Evolutionary conservation across 2,888 invertebrate genomes (phyloP), one percentile per base, ranked within the genome.

Genomic region (Cephus pygmeus): DNA sequence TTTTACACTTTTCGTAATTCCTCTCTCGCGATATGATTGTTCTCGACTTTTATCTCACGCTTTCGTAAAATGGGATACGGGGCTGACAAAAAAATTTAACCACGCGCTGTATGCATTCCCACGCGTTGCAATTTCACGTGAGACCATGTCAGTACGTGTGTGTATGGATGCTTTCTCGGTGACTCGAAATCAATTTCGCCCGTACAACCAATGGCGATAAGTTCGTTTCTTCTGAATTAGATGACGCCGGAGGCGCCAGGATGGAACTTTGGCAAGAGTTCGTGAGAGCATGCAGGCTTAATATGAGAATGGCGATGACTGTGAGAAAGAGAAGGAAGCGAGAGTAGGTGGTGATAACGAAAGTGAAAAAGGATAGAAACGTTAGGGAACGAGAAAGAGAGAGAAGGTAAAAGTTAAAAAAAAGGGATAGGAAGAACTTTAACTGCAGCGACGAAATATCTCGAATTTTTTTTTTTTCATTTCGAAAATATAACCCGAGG

Each of bases 401-500:
- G 68, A 69, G 35, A 35, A 34, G 15, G 73, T n/a, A 6, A 35
- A 69, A 68, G 75, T 31, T 23, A n/a, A 36, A 73, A 34, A 69
- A 34, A 12, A 68, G 11, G 15, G 56, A 68, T 12, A 69, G 15
- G 56, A 77, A 73, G 34, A 36, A 76, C 56, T 77, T 56, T 56
- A 56, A 23, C 9, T 56, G 56, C 23, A 23, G 23, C 56, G 23
- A 23, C 56, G 56, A 56, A 56, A 56, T 56, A 23, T 56, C 9
- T 56, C 9, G 23, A 9, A 9, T 23, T 56, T 56, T 80, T 79
- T 34, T 34, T 11, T 35, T 12, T 79, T 78, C 80, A 79, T 80
- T 79, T 80, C 56, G 73, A 73, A 75, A 79, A 80, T 40, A 75
- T 77, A 73, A 77, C 79, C 79, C 68, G 31, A 76, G 79, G 75